Evolutionary conservation across 2,113 vertebrate genomes (phyloP), one percentile per base, ranked within the genome.

Genomic region (Chascanopsetta lugubris): DNA sequence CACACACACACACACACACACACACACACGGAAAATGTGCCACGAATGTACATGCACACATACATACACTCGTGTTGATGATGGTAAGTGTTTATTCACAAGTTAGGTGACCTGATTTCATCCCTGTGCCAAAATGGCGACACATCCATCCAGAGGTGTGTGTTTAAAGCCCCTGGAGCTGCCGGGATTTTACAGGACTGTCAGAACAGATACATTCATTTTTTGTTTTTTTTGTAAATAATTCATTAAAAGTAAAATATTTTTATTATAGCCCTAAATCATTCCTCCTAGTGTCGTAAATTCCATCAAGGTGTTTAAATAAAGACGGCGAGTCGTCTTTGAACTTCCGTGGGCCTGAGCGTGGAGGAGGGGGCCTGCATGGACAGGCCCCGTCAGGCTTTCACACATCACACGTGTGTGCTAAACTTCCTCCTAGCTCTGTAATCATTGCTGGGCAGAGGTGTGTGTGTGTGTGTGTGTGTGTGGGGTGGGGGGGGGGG

Each of bases 371-470:
- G 18, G 22, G 46, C 59, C 27, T 55, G 42, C 49, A 75, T 43
- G 57, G 9, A 30, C 45, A 72, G 51, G 34, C 53, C 51, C 64
- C 65, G 69, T 82, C 79, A 84, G 80, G 59, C 60, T 72, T 91
- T 90, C 83, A 85, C 88, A 84, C 81, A 58, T 87, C 61, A 65
- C 47, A 51, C 60, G 56, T 27, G 51, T 83, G 79, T 85, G 84
- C 63, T 87, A 87, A 91, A 84, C 84, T 87, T 88, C 82, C 86
- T 87, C 67, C 82, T 49, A 72, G 81, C 63, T 61, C 61, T 80
- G 53, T 80, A 76, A 87, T 88, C 80, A 76, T 60, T 60, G 58
- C 62, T 18, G 30, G 32, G 59, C 43, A 32, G 53, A 38, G 70
- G n/a, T n/a, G n/a, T n/a, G n/a, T n/a, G n/a, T n/a, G n/a, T n/a